phyloP scores from a whole-genome alignment of 1,140 invertebrate species.

The Nasonia vitripennis region DNA sequence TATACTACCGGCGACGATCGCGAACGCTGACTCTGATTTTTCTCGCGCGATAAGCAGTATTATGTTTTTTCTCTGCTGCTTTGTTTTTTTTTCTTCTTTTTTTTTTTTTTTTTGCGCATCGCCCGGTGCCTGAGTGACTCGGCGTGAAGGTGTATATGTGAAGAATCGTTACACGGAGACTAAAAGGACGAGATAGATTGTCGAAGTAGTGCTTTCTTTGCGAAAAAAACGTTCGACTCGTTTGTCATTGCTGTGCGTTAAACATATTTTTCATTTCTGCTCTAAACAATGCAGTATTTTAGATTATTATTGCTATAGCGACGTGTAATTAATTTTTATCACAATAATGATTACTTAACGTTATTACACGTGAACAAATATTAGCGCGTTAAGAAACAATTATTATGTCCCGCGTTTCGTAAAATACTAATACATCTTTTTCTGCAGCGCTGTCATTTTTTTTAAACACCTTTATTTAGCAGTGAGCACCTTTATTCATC shows the following conservation, averaged over 20 bases:
- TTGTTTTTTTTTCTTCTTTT: neutral
- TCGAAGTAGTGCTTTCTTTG: neutral
- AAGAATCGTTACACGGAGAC: neutral
- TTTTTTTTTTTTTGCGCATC: neutral
- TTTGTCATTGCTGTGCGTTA: neutral
- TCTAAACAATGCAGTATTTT: neutral
- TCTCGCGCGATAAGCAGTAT: conserved; percentile 8
- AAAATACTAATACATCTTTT: neutral
- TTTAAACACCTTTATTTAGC: no score
- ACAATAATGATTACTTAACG: no score
- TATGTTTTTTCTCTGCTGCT: neutral
- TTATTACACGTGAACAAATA: neutral
- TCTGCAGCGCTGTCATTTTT: neutral
- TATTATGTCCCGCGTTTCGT: neutral
- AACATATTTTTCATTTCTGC: neutral
- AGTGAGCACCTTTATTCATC: no score
- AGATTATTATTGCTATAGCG: no score
- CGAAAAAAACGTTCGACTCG: neutral
- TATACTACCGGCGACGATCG: neutral
- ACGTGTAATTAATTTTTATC: no score
- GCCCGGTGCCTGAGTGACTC: neutral
- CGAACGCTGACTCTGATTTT: conserved; percentile 14
- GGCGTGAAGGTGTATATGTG: neutral
- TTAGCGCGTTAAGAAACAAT: neutral
- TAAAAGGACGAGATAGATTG: conserved; percentile 1